These are phyloP conservation scores for Drosophila nr. fundita DNA, from an alignment of 2,888 invertebrate species.

Conservation along the genomic window DNA sequence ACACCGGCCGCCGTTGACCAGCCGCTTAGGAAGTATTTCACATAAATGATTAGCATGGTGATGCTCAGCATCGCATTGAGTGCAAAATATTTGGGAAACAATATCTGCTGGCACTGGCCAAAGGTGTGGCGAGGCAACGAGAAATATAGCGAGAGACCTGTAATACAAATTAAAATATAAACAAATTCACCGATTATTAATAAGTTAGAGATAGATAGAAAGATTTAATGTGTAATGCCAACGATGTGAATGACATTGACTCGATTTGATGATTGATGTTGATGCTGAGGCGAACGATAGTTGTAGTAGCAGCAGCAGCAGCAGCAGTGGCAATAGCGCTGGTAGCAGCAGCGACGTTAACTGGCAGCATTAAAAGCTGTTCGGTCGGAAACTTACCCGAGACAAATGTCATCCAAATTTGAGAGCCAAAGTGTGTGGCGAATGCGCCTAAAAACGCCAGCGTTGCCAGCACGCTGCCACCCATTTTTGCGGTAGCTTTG, in stretches of 20 bases:
- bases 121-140: slow-evolving; percentile 94
- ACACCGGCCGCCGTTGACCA: slow-evolving; percentile 86
- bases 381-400: slow-evolving; percentile 87
- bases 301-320: neutral
- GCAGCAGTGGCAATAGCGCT: neutral
- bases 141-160: slow-evolving; percentile 94
- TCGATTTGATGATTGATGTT: slow-evolving; percentile 16
- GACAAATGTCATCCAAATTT: slow-evolving; percentile 97
- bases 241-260: slow-evolving; percentile 38
- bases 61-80: slow-evolving; percentile 91
- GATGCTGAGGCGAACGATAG: neutral
- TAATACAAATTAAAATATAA: slow-evolving; percentile 50
- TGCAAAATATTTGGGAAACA: slow-evolving; percentile 95
- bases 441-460: slow-evolving; percentile 92
- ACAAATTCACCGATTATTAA: neutral
- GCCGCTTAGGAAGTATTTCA: slow-evolving; percentile 86
- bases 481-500: slow-evolving; percentile 12
- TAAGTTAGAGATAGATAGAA: neutral
- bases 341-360: slow-evolving; percentile 1
- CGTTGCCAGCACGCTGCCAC: slow-evolving; percentile 79
- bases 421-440: slow-evolving; percentile 93
- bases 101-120: slow-evolving; percentile 93
- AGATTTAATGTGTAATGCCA: slow-evolving; percentile 29
- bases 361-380: slow-evolving; percentile 4
- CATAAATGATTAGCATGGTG: slow-evolving; percentile 89